Percentiles rank a stretch among this genome's conserved stretches.
These are phyloP conservation scores for Ecliptopera silaceata DNA, from an alignment of 2,888 invertebrate genomes.

Conservation along the genomic window DNA sequence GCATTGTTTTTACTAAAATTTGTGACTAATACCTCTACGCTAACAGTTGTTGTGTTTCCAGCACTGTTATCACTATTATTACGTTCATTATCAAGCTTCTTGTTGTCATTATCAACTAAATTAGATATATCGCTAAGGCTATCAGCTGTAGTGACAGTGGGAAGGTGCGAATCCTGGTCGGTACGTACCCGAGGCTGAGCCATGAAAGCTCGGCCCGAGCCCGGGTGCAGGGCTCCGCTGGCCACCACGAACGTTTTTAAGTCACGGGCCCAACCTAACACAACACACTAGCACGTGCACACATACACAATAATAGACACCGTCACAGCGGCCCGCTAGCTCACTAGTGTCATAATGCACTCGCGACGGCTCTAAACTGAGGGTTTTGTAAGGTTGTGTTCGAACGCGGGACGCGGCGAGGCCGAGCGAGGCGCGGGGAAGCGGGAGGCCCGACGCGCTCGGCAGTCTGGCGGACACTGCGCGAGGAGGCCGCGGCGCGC, in stretches of 20 bases:
- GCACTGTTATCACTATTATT: slow-evolving; percentile 45
- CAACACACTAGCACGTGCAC: slow-evolving; percentile 80
- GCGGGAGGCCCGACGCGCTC: slow-evolving; percentile 83
- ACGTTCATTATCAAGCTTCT: slow-evolving; percentile 40
- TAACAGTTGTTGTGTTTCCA: slow-evolving; percentile 39
- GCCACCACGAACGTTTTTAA: slow-evolving; percentile 81
- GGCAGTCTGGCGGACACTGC: slow-evolving; percentile 82
- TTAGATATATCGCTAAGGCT: slow-evolving; percentile 43
- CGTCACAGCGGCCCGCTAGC: slow-evolving; percentile 82
- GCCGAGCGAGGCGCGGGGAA: slow-evolving; percentile 82
- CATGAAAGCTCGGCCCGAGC: slow-evolving; percentile 92
- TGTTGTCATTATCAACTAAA: slow-evolving; percentile 46
- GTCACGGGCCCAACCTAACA: slow-evolving; percentile 78
- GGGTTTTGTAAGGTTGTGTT: slow-evolving; percentile 55
- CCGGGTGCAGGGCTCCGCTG: slow-evolving; percentile 82
- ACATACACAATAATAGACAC: slow-evolving; percentile 78
- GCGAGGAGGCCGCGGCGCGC: slow-evolving; percentile 53
- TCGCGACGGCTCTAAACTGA: slow-evolving; percentile 70
- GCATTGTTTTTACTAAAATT: slow-evolving; percentile 7
- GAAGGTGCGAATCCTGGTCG: slow-evolving; percentile 27
- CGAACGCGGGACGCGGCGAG: slow-evolving; percentile 71
- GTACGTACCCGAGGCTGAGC: slow-evolving; percentile 94
- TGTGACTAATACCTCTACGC: slow-evolving; percentile 14
- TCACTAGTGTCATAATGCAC: slow-evolving; percentile 83
- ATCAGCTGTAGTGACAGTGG: slow-evolving; percentile 44